Evolutionary conservation across 2,888 invertebrate species (phyloP), one percentile per base, ranked within the genome.

Genomic region (Drosophila koepferae): DNA sequence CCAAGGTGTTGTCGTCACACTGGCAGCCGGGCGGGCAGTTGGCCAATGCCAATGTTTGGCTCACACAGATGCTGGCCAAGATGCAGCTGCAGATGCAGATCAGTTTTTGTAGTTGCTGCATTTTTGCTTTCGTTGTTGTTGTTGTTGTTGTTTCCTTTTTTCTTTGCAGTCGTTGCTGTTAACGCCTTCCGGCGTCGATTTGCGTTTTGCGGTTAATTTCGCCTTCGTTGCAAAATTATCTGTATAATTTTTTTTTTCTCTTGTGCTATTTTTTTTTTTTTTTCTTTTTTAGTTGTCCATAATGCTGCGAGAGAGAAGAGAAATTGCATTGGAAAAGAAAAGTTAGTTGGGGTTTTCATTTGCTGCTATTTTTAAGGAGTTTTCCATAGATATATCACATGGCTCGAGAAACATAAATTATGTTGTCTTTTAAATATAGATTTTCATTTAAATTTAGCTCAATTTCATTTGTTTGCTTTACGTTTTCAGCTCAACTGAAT

Each of bases 1-100:
- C 96, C 75, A 97, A 95, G 1, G 96, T 97, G 80, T 97, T 97
- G 91, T 98, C 98, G 93, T 98, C 97, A 94, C 98, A 98, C 92
- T 94, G 95, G 93, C 98, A 98, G 77, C 96, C 97, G 63, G 94
- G 94, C 7, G 98, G 98, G 91, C 98, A 98, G 93, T 97, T 96
- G 53, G 96, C 96, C 75, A 96, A 68, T 7, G 86, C 91, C 43
- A 68, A 63, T 12, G 71, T 74, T 18, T 70, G 72, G 41, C 72
- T 48, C 44, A 74, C 43, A 40, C 69, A 53, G 62, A 56, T 61
- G 68, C 51, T 49, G 49, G 73, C 60, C 56, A 80, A 55, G 53
- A 84, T 66, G 72, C 75, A 73, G 76, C 70, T 75, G 76, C 76
- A 74, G 66, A 75, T 70, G 79, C 73, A 71, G 61, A 80, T 86